These are phyloP conservation scores for Plebejus anna DNA, from an alignment of 2,888 invertebrate species.

Conservation along the genomic window DNA sequence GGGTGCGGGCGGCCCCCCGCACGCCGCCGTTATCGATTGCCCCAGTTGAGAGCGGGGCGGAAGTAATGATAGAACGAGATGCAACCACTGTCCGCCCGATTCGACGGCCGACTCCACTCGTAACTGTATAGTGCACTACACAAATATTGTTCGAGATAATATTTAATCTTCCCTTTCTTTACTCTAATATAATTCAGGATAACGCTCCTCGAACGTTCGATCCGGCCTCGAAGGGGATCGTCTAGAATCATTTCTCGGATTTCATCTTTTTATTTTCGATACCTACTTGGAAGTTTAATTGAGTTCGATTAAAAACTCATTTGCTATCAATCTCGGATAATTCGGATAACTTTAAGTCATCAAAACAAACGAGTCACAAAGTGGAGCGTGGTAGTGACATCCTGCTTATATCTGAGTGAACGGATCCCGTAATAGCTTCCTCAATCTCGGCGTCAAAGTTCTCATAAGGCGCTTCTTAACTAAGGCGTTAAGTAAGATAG, in stretches of 20 bases:
- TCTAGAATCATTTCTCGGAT: slow-evolving; percentile 33
- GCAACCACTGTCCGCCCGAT: slow-evolving; percentile 72
- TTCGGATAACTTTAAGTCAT: slow-evolving; percentile 43
- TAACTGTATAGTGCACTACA: slow-evolving; percentile 69
- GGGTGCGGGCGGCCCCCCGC: slow-evolving; percentile 49
- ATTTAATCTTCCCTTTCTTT: slow-evolving; percentile 66
- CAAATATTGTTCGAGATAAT: slow-evolving; percentile 70
- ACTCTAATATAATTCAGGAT: slow-evolving; percentile 48
- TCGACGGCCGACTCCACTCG: slow-evolving; percentile 65
- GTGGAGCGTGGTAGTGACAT: slow-evolving; percentile 76
- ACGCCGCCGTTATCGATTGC: slow-evolving; percentile 80
- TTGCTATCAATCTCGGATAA: slow-evolving; percentile 24
- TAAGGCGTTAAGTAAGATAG: slow-evolving; percentile 78
- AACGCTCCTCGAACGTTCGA: slow-evolving; percentile 41
- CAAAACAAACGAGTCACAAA: slow-evolving; percentile 76
- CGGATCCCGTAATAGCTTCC: slow-evolving; percentile 77
- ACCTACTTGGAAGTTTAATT: slow-evolving; percentile 3
- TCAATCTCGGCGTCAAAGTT: slow-evolving; percentile 78
- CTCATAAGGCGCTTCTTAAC: slow-evolving; percentile 78
- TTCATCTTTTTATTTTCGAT: slow-evolving; percentile 18
- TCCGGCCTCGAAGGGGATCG: slow-evolving; percentile 34
- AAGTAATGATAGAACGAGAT: slow-evolving; percentile 78
- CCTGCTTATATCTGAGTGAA: slow-evolving; percentile 76
- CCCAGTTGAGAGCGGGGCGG: slow-evolving; percentile 82
- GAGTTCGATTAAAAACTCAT: slow-evolving; percentile 23